These are phyloP conservation scores for Gasterosteus aculeatus DNA, from an alignment of 2,113 vertebrate species.

Conservation along the genomic window DNA sequence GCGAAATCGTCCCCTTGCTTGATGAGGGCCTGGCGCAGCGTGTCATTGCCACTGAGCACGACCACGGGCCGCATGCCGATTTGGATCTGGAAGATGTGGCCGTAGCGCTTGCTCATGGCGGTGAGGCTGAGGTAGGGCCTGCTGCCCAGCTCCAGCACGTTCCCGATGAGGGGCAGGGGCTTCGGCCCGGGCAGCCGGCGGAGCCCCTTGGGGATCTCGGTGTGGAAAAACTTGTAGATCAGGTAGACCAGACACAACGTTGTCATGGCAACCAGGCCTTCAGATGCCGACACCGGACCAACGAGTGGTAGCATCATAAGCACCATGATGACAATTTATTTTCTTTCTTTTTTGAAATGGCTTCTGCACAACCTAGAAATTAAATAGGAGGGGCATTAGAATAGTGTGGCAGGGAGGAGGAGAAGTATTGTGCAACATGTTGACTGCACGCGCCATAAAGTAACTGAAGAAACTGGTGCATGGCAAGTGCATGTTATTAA, in stretches of 20 bases:
- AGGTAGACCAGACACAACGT: conserved; percentile 80
- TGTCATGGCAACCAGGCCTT: conserved; percentile 79
- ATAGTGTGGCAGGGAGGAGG: conserved; percentile 32
- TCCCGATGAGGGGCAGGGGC: conserved; percentile 86
- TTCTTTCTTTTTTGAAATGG: conserved; percentile 2
- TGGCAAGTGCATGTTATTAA: neutral
- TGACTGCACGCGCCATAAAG: conserved; percentile 28
- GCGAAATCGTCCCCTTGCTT: conserved; percentile 89
- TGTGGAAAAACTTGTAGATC: conserved; percentile 67
- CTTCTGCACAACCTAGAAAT: conserved; percentile 60
- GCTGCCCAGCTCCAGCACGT: conserved; percentile 81
- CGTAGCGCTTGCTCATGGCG: conserved; percentile 84
- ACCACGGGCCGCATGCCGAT: conserved; percentile 88
- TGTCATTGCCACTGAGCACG: conserved; percentile 87
- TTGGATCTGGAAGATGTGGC: conserved; percentile 86
- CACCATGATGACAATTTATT: conserved; percentile 65
- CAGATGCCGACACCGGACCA: conserved; percentile 74
- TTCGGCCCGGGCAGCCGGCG: conserved; percentile 85
- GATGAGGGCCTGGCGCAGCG: conserved; percentile 86
- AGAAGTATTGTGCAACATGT: conserved; percentile 58
- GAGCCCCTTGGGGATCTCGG: conserved; percentile 82
- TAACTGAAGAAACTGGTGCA: conserved; percentile 4
- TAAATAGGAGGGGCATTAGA: conserved; percentile 56
- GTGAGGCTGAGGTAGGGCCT: conserved; percentile 85
- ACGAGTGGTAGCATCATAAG: conserved; percentile 76